Base-by-base conservation (phyloP, 64 coral and sea anemone genomes). In the Orbicella faveolata region DNA sequence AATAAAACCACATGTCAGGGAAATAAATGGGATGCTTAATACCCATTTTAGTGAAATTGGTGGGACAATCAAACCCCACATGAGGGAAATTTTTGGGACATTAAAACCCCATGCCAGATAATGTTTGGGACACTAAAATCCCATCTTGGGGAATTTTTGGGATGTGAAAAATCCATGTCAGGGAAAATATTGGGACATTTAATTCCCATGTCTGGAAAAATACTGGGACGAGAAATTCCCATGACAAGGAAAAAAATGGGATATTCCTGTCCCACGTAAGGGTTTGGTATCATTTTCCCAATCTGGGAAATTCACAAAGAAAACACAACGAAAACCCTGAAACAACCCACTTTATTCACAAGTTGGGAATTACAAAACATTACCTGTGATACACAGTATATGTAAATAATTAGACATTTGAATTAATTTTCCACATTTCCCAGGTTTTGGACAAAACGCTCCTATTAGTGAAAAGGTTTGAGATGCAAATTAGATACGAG, bases 271-370 rank as follows among this genome's bases (percentile, higher is more conserved):
- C 64, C 37, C 88, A 72, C 80, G 61, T 39, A n/a, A 79, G 88
- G 88, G 76, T 77, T 75, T 88, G 52, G 87, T 88, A 88, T 36
- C 87, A 77, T 73, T 88, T 88, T 88, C 87, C 87, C 87, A 88
- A 77, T 77, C 59, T 76, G 73, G 52, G 87, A 62, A 77, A 88
- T 77, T 88, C 75, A 73, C 87, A 61, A 88, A 34, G 23, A 75
- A 88, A 88, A 88, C 44, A 73, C 74, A 88, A 39, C 5, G 61
- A 85, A 85, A 66, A 85, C 82, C 82, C 82, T 67, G 66, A 36
- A 39, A 59, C 57, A 37, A 85, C 82, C 82, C 82, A 41, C 66
- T 85, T 85, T 37, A 67, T 85, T 85, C 82, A 63, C 82, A 83
- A 68, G 19, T 14, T 66, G 20, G 82, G 61, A 85, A 85, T 39